These are phyloP conservation scores for Tinamus major DNA, from an alignment of 2,797 vertebrate species.

Conservation along the genomic window DNA sequence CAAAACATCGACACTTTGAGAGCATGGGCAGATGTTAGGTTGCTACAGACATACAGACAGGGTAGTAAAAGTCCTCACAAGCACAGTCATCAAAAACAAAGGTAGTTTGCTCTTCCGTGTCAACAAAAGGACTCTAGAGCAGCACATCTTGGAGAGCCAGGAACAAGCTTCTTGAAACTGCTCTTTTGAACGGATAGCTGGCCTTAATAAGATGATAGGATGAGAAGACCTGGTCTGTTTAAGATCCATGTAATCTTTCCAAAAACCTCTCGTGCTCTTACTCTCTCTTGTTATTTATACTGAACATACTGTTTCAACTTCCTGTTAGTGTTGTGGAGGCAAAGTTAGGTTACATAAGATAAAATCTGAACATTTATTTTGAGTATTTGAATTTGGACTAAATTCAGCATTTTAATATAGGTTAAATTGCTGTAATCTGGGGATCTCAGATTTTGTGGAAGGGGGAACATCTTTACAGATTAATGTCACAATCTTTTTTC, in stretches of 20 bases:
- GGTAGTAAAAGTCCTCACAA: neutral
- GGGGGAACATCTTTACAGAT: rapidly evolving
- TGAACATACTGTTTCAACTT: neutral
- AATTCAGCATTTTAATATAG: neutral
- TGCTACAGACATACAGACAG: neutral
- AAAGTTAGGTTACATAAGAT: neutral
- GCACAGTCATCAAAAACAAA: neutral
- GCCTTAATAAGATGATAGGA: rapidly evolving
- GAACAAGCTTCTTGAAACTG: rapidly evolving
- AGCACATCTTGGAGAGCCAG: rapidly evolving
- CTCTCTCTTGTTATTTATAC: neutral
- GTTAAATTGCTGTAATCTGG: neutral
- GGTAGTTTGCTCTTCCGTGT: neutral
- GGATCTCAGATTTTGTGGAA: neutral
- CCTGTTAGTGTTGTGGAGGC: neutral
- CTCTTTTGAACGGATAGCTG: neutral
- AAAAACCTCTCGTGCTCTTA: neutral
- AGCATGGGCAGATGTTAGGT: neutral
- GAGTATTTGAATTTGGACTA: neutral
- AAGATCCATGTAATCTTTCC: neutral
- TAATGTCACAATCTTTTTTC: neutral
- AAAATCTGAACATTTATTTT: neutral
- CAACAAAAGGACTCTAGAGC: neutral
- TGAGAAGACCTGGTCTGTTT: neutral
- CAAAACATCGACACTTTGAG: neutral